A percentile compares a stretch with the other conserved stretches of the same genome.
Conservation (phyloP, 2,888 invertebrate genomes). For the Ectemnius cavifrons region DNA sequence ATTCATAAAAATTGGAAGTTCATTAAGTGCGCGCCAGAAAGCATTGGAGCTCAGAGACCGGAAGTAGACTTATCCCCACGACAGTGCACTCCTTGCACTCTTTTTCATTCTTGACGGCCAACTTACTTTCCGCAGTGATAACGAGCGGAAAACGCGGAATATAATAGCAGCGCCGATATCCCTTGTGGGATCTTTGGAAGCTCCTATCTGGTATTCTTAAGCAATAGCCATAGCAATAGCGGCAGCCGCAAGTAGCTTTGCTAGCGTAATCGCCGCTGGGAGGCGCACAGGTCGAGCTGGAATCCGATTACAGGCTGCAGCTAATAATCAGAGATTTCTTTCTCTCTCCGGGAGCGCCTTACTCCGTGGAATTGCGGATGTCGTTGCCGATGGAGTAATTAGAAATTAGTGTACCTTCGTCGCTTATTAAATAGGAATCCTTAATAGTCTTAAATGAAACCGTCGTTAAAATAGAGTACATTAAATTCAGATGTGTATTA, state of each 20-base stretch:
- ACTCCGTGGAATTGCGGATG: not conserved
- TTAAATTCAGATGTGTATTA: too few species aligned
- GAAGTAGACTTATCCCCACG: too few species aligned
- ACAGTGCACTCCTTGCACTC: too few species aligned
- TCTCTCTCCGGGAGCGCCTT: not conserved
- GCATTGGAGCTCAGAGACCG: too few species aligned
- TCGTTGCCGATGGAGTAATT: slow-evolving; percentile 24
- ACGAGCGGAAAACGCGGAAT: slow-evolving; percentile 36
- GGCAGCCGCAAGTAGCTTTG: slow-evolving; percentile 45
- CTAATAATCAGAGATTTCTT: slow-evolving; percentile 56
- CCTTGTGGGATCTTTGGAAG: slow-evolving; percentile 36
- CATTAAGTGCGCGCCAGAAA: slow-evolving; percentile 16
- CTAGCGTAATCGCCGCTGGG: slow-evolving; percentile 51
- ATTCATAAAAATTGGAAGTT: slow-evolving; percentile 46
- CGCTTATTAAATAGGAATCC: too few species aligned
- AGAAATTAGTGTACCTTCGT: slow-evolving; percentile 23
- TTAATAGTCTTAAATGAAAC: too few species aligned
- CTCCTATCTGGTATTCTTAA: slow-evolving; percentile 44
- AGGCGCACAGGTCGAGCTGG: slow-evolving; percentile 30
- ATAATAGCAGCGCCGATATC: slow-evolving; percentile 31
- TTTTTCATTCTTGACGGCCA: not conserved
- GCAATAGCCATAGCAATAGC: slow-evolving; percentile 24
- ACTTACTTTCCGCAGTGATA: slow-evolving; percentile 13
- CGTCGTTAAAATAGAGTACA: too few species aligned
- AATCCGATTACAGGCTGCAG: slow-evolving; percentile 53